Conservation (phyloP, 2,113 vertebrate species). For the Corythaixoides concolor region DNA sequence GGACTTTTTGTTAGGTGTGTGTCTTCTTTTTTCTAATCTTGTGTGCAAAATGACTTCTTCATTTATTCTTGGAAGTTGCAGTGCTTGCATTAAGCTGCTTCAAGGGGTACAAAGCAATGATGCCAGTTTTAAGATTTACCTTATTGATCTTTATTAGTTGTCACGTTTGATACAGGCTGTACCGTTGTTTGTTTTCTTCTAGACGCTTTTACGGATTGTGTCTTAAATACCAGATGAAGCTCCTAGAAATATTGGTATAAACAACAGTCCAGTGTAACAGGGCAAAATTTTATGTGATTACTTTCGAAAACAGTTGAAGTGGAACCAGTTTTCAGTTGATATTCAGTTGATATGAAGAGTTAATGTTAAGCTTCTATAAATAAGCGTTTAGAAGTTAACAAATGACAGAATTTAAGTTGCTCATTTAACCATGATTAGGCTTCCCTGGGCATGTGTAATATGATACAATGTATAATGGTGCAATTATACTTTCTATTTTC, state of each 20-base stretch:
- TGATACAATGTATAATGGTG: background rate
- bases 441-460: background rate
- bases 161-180: background rate
- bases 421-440: background rate
- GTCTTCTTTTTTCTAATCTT: background rate
- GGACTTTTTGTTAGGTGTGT: background rate
- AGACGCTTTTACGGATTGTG: background rate
- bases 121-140: background rate
- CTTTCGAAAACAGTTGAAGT: background rate
- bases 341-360: background rate
- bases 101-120: background rate
- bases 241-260: background rate
- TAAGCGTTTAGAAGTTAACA: background rate
- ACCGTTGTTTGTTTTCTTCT: background rate
- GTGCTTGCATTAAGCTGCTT: background rate
- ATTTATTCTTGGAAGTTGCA: background rate
- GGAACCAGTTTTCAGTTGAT: background rate
- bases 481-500: background rate
- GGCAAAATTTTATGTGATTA: background rate
- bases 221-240: background rate
- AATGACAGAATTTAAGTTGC: background rate
- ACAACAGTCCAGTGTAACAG: background rate
- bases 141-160: background rate
- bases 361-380: background rate
- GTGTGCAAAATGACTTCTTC: background rate